phyloP scores from a whole-genome alignment of 2,797 vertebrate species.

The Chaunax sp. region DNA sequence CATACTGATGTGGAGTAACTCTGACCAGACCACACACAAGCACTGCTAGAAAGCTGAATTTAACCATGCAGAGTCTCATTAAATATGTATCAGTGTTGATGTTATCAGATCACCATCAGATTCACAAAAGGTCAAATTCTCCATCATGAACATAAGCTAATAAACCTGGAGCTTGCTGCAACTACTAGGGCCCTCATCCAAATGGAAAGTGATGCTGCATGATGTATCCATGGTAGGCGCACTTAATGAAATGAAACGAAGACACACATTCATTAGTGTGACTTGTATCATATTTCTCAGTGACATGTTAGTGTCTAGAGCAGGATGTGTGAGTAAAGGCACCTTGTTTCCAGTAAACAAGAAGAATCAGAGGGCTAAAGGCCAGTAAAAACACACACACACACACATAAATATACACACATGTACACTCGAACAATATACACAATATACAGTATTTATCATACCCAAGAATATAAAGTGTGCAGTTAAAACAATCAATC shows the following conservation, averaged over 20 bases:
- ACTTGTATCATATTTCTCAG: constrained; percentile 41
- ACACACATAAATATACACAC: neutral
- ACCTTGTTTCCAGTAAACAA: constrained; percentile 44
- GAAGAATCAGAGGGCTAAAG: constrained; percentile 18
- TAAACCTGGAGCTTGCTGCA: constrained; percentile 21
- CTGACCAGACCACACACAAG: constrained; percentile 43
- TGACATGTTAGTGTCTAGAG: constrained; percentile 10
- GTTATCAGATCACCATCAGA: constrained; percentile 55
- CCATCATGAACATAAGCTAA: constrained; percentile 45
- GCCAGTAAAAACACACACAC: constrained; percentile 2
- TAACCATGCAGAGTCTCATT: constrained; percentile 42
- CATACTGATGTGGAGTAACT: constrained; percentile 12
- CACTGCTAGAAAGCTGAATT: constrained; percentile 37
- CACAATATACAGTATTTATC: no score
- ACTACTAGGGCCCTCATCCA: constrained; percentile 48
- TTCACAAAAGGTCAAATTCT: constrained; percentile 52
- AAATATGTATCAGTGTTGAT: constrained; percentile 42
- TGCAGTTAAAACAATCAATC: neutral
- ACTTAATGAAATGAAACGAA: constrained; percentile 67
- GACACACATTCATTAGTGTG: constrained; percentile 37
- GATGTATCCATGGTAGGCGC: constrained; percentile 40
- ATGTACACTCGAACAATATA: no score
- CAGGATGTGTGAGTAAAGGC: constrained; percentile 29
- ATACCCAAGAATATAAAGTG: no score
- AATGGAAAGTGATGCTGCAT: constrained; percentile 56